Evolutionary conservation across 2,113 vertebrate species (phyloP), one percentile per base, ranked within the genome.

Genomic region (Eulacestoma nigropectus): DNA sequence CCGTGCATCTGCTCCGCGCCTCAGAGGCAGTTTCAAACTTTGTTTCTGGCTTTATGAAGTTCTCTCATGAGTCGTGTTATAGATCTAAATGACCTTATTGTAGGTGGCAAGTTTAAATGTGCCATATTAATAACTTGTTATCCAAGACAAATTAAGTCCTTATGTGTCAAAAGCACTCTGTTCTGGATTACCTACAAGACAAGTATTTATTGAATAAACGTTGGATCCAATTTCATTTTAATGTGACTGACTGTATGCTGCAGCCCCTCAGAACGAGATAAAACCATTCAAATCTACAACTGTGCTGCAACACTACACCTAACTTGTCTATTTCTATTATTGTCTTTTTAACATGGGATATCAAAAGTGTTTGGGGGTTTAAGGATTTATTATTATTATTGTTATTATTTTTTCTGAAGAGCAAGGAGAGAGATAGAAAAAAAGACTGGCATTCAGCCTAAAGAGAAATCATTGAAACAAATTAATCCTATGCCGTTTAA

Each of bases 401-500:
- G 47, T 78, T 60, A 73, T 90, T 93, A 93, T 97, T 96, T 95
- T 97, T 97, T 63, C 72, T 77, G 79, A 97, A 93, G 62, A 97
- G 87, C 91, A 96, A 96, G 85, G 60, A 75, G 78, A 96, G 96
- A 98, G 98, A 97, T 69, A 98, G 97, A 97, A 94, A 97, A 96
- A 96, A 98, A 96, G 97, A 97, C 98, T 99, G 98, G 99, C 99
- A 98, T 98, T 98, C 98, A 97, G 98, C 98, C 99, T 99, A 98
- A 98, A 98, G 98, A 99, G 98, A 98, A 99, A 99, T 99, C 99
- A 99, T 99, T 99, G 98, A 99, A 99, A 99, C 98, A 99, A 99
- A 99, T 99, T 98, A 99, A 99, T 99, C 99, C 98, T 99, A 99
- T 98, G 99, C 99, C 98, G 97, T 99, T 99, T 98, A 99, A 99